Evolutionary conservation across 2,888 invertebrate genomes (phyloP).

Genomic region (Achlya flavicornis): DNA sequence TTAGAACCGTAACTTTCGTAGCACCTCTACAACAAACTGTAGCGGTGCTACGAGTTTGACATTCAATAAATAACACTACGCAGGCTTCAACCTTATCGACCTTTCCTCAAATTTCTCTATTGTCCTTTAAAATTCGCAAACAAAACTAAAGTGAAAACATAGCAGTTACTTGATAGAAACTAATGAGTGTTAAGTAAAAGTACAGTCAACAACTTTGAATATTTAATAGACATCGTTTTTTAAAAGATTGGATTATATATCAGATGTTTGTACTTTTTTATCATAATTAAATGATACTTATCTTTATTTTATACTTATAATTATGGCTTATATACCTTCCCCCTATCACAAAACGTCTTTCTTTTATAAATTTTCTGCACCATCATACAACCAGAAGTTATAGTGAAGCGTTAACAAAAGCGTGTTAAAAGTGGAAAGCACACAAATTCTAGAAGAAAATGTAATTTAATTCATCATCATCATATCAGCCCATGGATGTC

Average conservation of each 20-base stretch:
- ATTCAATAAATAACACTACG: constrained; percentile 34
- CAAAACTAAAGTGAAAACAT: background rate
- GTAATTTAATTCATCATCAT: too few species aligned
- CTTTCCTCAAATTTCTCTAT: constrained; percentile 4
- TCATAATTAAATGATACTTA: too few species aligned
- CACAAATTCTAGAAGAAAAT: background rate
- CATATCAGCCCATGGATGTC: too few species aligned
- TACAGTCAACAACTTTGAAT: background rate
- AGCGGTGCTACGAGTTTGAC: constrained; percentile 29
- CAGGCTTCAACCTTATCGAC: constrained; percentile 24
- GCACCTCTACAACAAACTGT: constrained; percentile 23
- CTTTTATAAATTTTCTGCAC: too few species aligned
- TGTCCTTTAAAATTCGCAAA: constrained; percentile 7
- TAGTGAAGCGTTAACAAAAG: too few species aligned
- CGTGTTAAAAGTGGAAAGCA: too few species aligned
- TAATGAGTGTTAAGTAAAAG: background rate
- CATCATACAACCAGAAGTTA: too few species aligned
- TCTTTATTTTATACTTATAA: too few species aligned
- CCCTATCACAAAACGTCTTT: too few species aligned
- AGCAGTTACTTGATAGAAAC: background rate
- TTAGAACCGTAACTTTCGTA: constrained; percentile 20
- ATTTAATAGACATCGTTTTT: background rate
- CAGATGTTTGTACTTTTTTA: too few species aligned
- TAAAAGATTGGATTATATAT: background rate
- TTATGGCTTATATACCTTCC: too few species aligned